Evolutionary conservation across 2,797 vertebrate genomes (phyloP), one percentile per base, ranked within the genome.

Genomic region (Cephalopachus bancanus): DNA sequence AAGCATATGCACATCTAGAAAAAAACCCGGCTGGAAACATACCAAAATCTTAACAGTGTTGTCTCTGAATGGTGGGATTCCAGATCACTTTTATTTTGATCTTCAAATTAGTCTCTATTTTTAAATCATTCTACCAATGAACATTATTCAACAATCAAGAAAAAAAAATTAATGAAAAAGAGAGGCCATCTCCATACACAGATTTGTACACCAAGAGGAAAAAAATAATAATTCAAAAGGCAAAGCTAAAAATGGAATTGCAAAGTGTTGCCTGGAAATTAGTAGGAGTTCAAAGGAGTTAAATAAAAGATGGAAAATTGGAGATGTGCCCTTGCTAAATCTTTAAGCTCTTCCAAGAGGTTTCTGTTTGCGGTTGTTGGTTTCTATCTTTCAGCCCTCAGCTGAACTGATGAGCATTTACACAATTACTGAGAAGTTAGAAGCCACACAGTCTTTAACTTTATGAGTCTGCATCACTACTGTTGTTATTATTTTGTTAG

Each of bases 241-340:
- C 97, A 67, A 85, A 96, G 96, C 95, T 98, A 97, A 98, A 98
- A 97, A 98, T 97, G 96, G 95, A 97, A 97, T 96, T 96, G 92
- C 96, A 88, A 94, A 97, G 97, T 96, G 96, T 97, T 98, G 97
- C 93, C 96, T 98, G 98, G 98, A 98, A 97, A 98, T 97, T 96
- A 98, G 98, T 97, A 93, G 96, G 97, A 98, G 98, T 98, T 97
- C 97, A 98, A 97, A 97, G 98, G 96, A 98, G 96, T 97, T 98
- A 97, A 98, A 97, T 97, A 93, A 96, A 98, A 98, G 94, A 97
- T 97, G 98, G 98, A 98, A 98, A 98, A 94, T 93, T 97, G 98
- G 98, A 98, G 94, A 80, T 30, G 7, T 83, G 97, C 98, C 98
- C 97, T 20, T 57, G 90, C 94, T 96, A 93, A 97, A 95, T 96